Conservation (phyloP, 2,888 invertebrate species). For the Cephalotes varians region DNA sequence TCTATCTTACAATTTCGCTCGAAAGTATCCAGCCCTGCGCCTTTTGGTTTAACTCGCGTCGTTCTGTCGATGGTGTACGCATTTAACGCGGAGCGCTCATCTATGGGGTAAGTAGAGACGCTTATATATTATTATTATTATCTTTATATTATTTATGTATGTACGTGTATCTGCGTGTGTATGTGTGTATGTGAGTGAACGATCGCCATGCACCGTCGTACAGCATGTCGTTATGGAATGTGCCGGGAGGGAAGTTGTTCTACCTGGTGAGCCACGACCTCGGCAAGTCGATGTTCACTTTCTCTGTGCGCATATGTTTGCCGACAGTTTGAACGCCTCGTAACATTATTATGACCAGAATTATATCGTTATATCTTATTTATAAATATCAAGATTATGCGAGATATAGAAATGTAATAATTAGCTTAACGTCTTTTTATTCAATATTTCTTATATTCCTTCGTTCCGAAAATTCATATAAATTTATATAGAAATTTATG, state of each 20-base stretch:
- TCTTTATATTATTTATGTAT: slow-evolving; percentile 23
- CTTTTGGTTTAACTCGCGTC: slow-evolving; percentile 67
- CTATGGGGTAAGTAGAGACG: slow-evolving; percentile 57
- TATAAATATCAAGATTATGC: slow-evolving; percentile 10
- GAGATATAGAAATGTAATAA: slow-evolving; percentile 15
- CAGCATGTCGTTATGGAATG: slow-evolving; percentile 68
- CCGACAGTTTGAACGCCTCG: slow-evolving; percentile 38
- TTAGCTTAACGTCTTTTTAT: neutral
- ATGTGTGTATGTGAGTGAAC: slow-evolving; percentile 23
- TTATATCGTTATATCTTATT: neutral
- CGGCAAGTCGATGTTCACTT: slow-evolving; percentile 55
- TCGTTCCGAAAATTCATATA: no score
- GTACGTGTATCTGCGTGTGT: neutral
- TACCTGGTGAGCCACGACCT: slow-evolving; percentile 59
- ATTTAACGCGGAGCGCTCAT: slow-evolving; percentile 56
- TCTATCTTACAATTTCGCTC: slow-evolving; percentile 55
- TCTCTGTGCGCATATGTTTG: slow-evolving; percentile 62
- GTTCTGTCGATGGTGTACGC: slow-evolving; percentile 35
- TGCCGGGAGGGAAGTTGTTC: slow-evolving; percentile 65
- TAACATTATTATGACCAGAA: slow-evolving; percentile 5
- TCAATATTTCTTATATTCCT: neutral
- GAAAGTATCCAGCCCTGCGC: slow-evolving; percentile 60
- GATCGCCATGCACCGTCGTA: slow-evolving; percentile 27
- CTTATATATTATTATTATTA: slow-evolving; percentile 58
- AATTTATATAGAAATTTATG: slow-evolving; percentile 15